phyloP scores from a whole-genome alignment of 2,888 invertebrate species.

The Teinopalpus imperialis region DNA sequence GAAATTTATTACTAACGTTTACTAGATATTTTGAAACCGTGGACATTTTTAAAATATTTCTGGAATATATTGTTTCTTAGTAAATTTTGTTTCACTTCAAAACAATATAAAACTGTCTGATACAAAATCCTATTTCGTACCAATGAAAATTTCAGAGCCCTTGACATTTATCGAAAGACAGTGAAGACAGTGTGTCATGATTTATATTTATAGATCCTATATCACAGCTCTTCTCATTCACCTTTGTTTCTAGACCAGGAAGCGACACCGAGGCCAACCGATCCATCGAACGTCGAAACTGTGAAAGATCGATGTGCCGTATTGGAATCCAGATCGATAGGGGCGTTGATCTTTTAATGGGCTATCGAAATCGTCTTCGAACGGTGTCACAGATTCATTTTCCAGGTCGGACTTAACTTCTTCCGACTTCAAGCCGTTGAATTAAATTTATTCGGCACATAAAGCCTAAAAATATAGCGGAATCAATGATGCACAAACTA shows the following conservation, averaged over 20 bases:
- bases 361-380: not conserved
- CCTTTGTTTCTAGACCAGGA: conserved; percentile 10
- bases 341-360: conserved; percentile 16
- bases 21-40: no score
- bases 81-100: no score
- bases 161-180: not conserved
- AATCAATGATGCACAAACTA: conserved; percentile 56
- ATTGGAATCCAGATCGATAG: conserved; percentile 20
- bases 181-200: conserved; percentile 8
- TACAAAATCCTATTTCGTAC: no score
- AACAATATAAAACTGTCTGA: no score
- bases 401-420: conserved; percentile 1
- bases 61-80: no score
- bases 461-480: conserved; percentile 48
- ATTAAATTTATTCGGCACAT: conserved; percentile 30
- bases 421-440: conserved; percentile 9
- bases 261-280: conserved; percentile 6
- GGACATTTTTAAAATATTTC: no score
- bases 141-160: no score
- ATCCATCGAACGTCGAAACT: conserved; percentile 14
- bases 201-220: conserved; percentile 4
- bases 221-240: conserved; percentile 7
- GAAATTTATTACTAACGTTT: no score
- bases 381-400: not conserved
- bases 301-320: conserved; percentile 14